Percentiles rank a stretch among this genome's conserved stretches.
phyloP scores from a whole-genome alignment of 2,113 vertebrate species.

The Monarcha castaneiventris region DNA sequence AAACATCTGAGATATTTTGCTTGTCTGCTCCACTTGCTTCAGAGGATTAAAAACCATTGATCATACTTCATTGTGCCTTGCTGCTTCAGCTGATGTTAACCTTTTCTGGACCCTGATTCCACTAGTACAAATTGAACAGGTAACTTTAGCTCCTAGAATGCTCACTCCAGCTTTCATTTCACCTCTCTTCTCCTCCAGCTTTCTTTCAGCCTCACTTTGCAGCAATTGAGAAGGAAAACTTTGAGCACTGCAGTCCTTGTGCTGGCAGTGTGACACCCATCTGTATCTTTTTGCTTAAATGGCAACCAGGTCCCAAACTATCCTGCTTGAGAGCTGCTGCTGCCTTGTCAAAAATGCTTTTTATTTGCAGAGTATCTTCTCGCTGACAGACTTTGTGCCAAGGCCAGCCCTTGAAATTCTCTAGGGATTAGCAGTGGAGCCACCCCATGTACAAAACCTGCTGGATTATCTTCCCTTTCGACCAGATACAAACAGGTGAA shows the following conservation, averaged over 20 bases:
- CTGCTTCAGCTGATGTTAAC: conserved; percentile 17
- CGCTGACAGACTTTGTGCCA: not conserved
- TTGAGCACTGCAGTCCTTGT: not conserved
- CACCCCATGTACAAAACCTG: not conserved
- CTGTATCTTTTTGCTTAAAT: not conserved
- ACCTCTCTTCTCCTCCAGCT: not conserved
- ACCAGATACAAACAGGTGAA: not conserved
- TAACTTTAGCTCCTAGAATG: not conserved
- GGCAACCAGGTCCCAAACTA: not conserved
- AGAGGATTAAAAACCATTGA: not conserved
- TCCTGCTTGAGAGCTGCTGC: not conserved
- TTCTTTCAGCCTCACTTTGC: not conserved
- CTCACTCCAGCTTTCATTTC: not conserved
- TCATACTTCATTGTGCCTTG: conserved; percentile 2
- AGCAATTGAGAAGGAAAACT: not conserved
- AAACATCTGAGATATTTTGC: not conserved
- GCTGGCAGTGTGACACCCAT: not conserved
- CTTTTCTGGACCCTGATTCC: not conserved
- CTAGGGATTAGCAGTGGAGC: not conserved
- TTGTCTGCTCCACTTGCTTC: not conserved
- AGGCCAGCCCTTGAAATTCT: not conserved
- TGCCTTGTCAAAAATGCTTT: not conserved
- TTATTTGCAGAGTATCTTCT: not conserved
- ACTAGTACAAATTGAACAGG: not conserved
- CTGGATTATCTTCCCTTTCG: not conserved